phyloP scores from a whole-genome alignment of 2,797 vertebrate species.

The Bufotes viridis region DNA sequence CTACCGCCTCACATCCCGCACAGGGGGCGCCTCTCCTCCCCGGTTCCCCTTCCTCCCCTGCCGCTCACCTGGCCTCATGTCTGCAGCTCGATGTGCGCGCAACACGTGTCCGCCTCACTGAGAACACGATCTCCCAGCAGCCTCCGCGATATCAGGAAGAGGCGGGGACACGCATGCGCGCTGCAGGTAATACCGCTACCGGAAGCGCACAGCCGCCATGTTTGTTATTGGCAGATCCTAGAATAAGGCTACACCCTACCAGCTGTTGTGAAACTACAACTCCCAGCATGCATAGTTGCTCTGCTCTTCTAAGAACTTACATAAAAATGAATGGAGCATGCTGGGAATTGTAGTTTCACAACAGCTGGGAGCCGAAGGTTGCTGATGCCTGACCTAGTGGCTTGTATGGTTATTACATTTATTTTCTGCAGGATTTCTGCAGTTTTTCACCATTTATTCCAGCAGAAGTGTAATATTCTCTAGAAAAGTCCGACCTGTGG shows the following conservation, averaged over 20 bases:
- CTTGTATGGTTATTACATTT: not conserved
- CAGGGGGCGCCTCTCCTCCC: not conserved
- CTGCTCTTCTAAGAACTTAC: no score
- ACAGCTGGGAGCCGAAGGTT: no score
- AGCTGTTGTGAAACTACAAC: no score
- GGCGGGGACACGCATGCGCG: not conserved
- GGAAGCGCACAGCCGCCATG: constrained; percentile 7
- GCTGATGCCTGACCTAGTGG: no score
- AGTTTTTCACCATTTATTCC: no score
- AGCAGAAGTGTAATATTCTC: no score
- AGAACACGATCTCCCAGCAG: not conserved
- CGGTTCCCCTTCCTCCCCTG: not conserved
- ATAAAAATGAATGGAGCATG: no score
- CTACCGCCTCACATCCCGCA: not conserved
- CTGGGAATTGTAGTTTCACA: no score
- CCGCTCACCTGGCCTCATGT: constrained; percentile 52
- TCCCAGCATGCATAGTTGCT: no score
- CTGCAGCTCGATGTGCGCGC: not conserved
- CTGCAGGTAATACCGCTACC: accelerated
- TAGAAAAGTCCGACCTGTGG: no score
- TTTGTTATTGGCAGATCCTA: not conserved
- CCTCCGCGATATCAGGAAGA: not conserved
- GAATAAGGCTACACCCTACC: not conserved
- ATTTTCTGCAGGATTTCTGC: no score
- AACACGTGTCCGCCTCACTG: constrained; percentile 25